Conservation (phyloP, 2,797 vertebrate genomes). For the Megalops cyprinoides region DNA sequence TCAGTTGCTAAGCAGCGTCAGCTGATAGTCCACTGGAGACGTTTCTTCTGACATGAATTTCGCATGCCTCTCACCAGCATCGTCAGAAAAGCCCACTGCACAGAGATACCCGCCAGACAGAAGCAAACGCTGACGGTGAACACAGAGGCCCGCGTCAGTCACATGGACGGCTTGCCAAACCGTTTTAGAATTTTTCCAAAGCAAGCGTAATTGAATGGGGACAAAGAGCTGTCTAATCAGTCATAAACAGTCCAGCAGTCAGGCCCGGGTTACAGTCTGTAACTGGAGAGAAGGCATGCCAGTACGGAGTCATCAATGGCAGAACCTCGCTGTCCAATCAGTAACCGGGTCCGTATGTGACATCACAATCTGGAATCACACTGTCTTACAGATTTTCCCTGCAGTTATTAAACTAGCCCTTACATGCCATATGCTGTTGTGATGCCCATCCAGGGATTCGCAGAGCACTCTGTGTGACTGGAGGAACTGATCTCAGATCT, state of each 20-base stretch:
- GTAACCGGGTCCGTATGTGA: not conserved
- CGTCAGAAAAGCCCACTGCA: too few relatives aligned
- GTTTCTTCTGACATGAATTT: not conserved
- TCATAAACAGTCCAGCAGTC: not conserved
- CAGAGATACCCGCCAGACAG: too few relatives aligned
- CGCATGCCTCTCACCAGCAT: too few relatives aligned
- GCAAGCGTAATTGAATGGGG: not conserved
- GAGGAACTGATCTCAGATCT: conserved; percentile 29
- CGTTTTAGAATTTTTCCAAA: not conserved
- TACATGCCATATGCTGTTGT: not conserved
- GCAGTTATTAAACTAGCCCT: not conserved
- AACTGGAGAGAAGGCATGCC: not conserved
- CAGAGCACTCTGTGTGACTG: conserved; percentile 36
- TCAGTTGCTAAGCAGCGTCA: conserved; percentile 9
- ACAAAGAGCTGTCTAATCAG: not conserved
- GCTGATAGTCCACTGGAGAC: not conserved
- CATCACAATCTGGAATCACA: not conserved
- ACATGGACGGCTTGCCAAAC: too few relatives aligned
- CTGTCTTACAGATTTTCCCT: not conserved
- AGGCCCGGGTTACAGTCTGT: not conserved
- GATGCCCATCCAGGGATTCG: not conserved
- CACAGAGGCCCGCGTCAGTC: not conserved
- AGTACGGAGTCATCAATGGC: not conserved
- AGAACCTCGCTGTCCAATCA: not conserved
- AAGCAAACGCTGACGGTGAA: not conserved